Base-by-base conservation (phyloP, 2,888 invertebrate genomes). In the Idaea aversata region DNA sequence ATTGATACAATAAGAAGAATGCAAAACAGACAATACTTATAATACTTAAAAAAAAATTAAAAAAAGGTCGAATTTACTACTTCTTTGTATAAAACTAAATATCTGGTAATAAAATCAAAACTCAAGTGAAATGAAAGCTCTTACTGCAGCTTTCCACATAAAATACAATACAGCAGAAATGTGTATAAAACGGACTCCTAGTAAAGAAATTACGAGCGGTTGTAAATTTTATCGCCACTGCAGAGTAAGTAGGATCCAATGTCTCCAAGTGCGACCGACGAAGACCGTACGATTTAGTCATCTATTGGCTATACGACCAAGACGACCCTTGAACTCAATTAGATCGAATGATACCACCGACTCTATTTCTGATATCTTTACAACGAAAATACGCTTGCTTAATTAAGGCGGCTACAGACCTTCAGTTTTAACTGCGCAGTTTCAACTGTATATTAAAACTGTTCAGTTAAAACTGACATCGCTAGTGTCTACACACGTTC, bases 291-390 rank as follows among this genome's bases (percentile, higher is more conserved):
- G 67, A 67, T 70, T 61, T 66, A 70, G 67, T 63, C 62, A 57
- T 62, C 61, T 64, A 72, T 70, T 69, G 69, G 66, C 68, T 66
- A 65, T 63, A 66, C 63, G 66, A 71, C 70, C 72, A 73, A 74
- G 77, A 61, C 61, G 70, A 80, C 80, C 79, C 67, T 25, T 70
- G 74, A 79, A 78, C 80, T 74, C 76, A 80, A 80, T 78, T 79
- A 79, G 78, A 79, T 76, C 65, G 67, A 65, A 65, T 71, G 76
- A 73, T 78, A 75, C 74, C 75, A 77, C 73, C 72, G 63, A 69
- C 66, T 15, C 71, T 70, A 66, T 60, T 63, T 63, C 63, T 65
- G 61, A 73, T 72, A 69, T 73, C 72, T 76, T 72, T 73, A 77
- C 74, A 70, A 65, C 67, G 71, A 73, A 73, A 77, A 77, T 77